Percentiles rank a stretch among this genome's conserved stretches.
These are phyloP conservation scores for Hyphantria cunea DNA, from an alignment of 1,140 invertebrate species.

Conservation along the genomic window DNA sequence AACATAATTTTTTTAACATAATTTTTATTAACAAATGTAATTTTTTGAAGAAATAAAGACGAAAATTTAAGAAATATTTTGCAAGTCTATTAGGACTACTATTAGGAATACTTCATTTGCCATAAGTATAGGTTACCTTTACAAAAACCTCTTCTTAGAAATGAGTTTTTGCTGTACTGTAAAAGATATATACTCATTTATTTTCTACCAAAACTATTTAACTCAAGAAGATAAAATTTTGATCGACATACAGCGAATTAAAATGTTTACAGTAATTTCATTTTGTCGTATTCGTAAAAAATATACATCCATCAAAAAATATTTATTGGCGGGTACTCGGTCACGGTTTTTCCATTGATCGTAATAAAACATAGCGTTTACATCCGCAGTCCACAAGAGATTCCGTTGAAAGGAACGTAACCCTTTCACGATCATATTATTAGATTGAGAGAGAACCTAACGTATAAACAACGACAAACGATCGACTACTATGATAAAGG, in stretches of 20 bases:
- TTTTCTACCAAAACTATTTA: too few relatives aligned
- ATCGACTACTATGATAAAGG: conserved; percentile 62
- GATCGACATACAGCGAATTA: conserved; percentile 5
- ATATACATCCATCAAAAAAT: conserved; percentile 27
- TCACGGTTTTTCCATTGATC: conserved; percentile 35
- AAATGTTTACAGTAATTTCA: conserved; percentile 13
- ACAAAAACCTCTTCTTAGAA: too few relatives aligned
- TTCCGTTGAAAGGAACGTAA: conserved; percentile 37
- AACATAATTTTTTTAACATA: too few relatives aligned
- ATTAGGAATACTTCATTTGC: too few relatives aligned
- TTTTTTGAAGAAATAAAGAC: too few relatives aligned
- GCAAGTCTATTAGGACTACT: too few relatives aligned
- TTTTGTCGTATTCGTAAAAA: conserved; percentile 17
- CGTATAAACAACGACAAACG: conserved; percentile 64
- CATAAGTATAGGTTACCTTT: too few relatives aligned
- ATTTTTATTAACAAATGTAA: too few relatives aligned
- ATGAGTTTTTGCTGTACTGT: too few relatives aligned
- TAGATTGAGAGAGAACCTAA: conserved; percentile 54
- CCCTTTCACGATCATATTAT: conserved; percentile 53
- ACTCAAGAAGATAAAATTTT: background rate
- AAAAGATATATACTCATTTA: too few relatives aligned
- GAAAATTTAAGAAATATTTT: too few relatives aligned
- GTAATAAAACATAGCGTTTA: conserved; percentile 46
- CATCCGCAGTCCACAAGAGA: conserved; percentile 26
- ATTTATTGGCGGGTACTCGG: conserved; percentile 40